Percentiles rank a stretch among this genome's conserved stretches.
Evolutionary conservation across 2,113 vertebrate species (phyloP).

Genomic region (Gadus macrocephalus): DNA sequence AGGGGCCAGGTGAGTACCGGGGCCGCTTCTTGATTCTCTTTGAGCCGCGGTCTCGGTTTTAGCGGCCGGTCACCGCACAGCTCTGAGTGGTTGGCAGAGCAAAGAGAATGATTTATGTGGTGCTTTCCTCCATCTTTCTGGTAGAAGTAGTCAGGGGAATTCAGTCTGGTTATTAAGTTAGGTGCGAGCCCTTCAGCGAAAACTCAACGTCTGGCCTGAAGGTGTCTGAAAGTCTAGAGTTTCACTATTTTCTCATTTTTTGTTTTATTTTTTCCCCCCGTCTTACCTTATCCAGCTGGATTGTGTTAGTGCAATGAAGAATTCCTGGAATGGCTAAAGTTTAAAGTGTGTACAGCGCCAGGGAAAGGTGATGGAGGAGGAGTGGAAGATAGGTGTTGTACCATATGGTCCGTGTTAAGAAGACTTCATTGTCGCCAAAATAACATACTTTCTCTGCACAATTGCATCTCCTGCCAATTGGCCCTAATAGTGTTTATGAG

Average conservation of each 20-base stretch:
- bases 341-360: conserved; percentile 22
- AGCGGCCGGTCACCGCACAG: conserved; percentile 12
- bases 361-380: no score
- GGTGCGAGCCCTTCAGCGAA: conserved; percentile 17
- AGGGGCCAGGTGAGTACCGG: conserved; percentile 15
- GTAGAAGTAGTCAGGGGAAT: conserved; percentile 13
- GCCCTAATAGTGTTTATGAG: no score
- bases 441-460: no score
- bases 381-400: no score
- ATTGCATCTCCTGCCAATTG: no score
- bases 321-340: conserved; percentile 33
- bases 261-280: conserved; percentile 1
- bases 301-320: conserved; percentile 25
- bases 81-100: conserved; percentile 17
- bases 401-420: no score
- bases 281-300: conserved; percentile 31
- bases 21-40: conserved; percentile 23
- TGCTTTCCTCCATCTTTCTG: conserved; percentile 12
- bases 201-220: conserved; percentile 20
- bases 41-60: conserved; percentile 6
- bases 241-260: conserved; percentile 14
- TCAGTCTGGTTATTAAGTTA: conserved; percentile 39
- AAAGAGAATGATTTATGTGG: conserved; percentile 18
- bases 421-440: no score
- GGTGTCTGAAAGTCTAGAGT: conserved; percentile 33